These are phyloP conservation scores for Sylvilagus floridanus DNA, from an alignment of 2,797 vertebrate genomes.

Conservation along the genomic window DNA sequence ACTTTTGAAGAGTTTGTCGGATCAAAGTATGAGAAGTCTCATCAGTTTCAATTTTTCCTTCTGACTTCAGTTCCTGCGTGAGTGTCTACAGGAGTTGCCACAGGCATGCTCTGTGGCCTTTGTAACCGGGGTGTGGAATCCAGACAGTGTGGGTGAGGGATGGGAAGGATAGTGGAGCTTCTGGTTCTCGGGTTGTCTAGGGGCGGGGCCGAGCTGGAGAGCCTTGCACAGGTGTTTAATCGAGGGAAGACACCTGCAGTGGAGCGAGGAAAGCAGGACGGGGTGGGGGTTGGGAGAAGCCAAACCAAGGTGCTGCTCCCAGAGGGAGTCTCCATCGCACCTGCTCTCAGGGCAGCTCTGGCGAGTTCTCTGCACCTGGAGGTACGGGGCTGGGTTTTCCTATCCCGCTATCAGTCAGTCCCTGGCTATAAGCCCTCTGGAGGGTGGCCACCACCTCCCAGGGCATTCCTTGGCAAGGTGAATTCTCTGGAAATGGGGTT, in stretches of 20 bases:
- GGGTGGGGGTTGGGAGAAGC: too few relatives aligned
- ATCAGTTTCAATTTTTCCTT: neutral
- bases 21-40: neutral
- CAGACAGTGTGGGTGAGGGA: neutral
- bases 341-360: neutral
- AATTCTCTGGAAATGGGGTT: neutral
- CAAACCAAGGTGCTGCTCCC: neutral
- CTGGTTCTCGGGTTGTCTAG: neutral
- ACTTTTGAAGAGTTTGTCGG: conserved; percentile 10
- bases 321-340: fast-evolving
- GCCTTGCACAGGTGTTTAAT: too few relatives aligned
- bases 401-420: neutral
- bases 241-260: neutral
- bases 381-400: fast-evolving
- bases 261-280: neutral
- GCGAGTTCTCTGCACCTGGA: neutral
- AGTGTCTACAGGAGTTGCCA: neutral
- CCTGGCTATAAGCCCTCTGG: neutral
- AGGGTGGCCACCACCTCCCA: neutral
- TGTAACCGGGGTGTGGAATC: neutral
- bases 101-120: neutral
- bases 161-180: neutral
- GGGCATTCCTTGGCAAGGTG: neutral
- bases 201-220: neutral
- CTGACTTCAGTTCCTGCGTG: neutral